Conservation (phyloP, 2,113 vertebrate species). For the Catharus minimus region DNA sequence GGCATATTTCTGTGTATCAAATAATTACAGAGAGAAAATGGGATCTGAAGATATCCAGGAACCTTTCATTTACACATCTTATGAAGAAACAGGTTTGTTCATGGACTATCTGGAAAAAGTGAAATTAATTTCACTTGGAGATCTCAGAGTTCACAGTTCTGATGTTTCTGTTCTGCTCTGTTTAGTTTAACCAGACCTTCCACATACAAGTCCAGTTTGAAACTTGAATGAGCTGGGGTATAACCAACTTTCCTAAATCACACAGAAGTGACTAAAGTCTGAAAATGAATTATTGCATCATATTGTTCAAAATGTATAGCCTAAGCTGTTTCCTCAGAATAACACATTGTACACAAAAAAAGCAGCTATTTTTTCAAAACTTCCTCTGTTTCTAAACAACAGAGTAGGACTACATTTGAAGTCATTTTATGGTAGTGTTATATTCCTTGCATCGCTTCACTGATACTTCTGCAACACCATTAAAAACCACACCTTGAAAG, state of each 20-base stretch:
- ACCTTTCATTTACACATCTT: background rate
- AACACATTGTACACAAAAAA: background rate
- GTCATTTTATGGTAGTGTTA: background rate
- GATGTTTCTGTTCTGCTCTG: background rate
- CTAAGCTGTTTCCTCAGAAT: background rate
- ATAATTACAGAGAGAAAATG: background rate
- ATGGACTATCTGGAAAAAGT: background rate
- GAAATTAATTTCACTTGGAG: background rate
- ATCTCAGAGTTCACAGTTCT: background rate
- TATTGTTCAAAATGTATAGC: background rate
- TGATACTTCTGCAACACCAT: background rate
- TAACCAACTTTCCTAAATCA: background rate
- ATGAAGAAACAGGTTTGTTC: background rate
- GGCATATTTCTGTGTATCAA: background rate
- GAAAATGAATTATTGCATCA: background rate
- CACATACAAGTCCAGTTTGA: background rate
- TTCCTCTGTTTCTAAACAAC: background rate
- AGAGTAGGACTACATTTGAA: background rate
- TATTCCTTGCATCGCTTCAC: background rate
- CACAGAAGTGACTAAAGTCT: background rate
- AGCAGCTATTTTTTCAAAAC: background rate
- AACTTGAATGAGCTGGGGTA: background rate
- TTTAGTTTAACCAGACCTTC: background rate
- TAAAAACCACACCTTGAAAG: conserved; percentile 2
- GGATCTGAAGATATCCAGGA: background rate